Evolutionary conservation across 2,888 invertebrate genomes (phyloP).

Genomic region (Danaus chrysippus): DNA sequence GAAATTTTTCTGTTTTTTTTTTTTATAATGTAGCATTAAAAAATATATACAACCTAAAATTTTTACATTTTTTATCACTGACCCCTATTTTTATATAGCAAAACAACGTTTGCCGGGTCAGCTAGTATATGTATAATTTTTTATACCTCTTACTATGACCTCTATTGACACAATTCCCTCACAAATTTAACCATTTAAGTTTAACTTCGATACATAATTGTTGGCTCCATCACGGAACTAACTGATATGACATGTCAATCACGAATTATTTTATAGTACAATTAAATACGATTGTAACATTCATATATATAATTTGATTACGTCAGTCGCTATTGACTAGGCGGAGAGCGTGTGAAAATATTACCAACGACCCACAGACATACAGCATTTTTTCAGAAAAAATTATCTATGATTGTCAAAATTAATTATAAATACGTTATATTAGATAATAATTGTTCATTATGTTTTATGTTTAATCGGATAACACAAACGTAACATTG

Average conservation of each 20-base stretch:
- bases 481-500: no score
- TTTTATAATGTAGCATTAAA: no score
- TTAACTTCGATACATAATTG: slow-evolving; percentile 6
- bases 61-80: no score
- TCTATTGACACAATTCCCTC: neutral
- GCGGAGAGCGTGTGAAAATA: neutral
- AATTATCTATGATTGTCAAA: neutral
- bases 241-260: slow-evolving; percentile 16
- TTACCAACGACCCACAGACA: neutral
- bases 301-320: neutral
- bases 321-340: neutral
- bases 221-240: slow-evolving; percentile 21
- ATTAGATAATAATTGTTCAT: no score
- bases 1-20: no score
- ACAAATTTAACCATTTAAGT: neutral
- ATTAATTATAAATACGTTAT: no score
- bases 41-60: no score
- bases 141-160: neutral
- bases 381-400: neutral
- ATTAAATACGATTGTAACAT: neutral
- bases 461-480: no score
- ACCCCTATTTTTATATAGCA: no score
- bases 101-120: no score
- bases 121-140: no score
- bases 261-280: slow-evolving; percentile 16